Evolutionary conservation across 2,888 invertebrate species (phyloP).

Genomic region (Spodoptera exigua): DNA sequence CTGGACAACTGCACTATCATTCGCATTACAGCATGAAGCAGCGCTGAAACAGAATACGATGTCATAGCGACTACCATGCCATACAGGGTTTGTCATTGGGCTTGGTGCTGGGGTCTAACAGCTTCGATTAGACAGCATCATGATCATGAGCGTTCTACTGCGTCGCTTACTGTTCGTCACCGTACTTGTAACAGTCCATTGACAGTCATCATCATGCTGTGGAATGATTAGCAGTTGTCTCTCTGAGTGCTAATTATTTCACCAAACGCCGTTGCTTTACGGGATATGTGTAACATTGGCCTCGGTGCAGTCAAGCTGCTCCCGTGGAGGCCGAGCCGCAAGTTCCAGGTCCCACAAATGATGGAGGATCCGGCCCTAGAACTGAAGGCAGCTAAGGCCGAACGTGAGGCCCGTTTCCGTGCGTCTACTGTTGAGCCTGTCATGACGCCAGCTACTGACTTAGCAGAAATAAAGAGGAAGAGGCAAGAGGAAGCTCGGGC

Average conservation of each 20-base stretch:
- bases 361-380: conserved; percentile 90
- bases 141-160: conserved; percentile 69
- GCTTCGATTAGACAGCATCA: conserved; percentile 74
- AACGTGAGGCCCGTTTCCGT: conserved; percentile 90
- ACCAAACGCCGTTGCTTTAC: conserved; percentile 70
- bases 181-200: conserved; percentile 64
- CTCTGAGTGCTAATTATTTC: conserved; percentile 65
- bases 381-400: conserved; percentile 90
- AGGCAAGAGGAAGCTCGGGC: conserved; percentile 91
- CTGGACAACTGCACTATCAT: conserved; percentile 66
- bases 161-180: conserved; percentile 71
- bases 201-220: conserved; percentile 51
- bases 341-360: conserved; percentile 90
- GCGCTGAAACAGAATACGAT: conserved; percentile 68
- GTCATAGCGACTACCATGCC: conserved; percentile 69
- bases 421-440: conserved; percentile 86
- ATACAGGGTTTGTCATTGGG: conserved; percentile 74
- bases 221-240: conserved; percentile 64
- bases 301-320: conserved; percentile 90
- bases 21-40: conserved; percentile 81
- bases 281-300: conserved; percentile 76
- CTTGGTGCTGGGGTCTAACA: conserved; percentile 77
- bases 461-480: conserved; percentile 88
- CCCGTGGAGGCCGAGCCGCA: conserved; percentile 91
- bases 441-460: conserved; percentile 85